These are phyloP conservation scores for Rousettus madagascariensis DNA, from an alignment of 2,797 vertebrate genomes.

Conservation along the genomic window DNA sequence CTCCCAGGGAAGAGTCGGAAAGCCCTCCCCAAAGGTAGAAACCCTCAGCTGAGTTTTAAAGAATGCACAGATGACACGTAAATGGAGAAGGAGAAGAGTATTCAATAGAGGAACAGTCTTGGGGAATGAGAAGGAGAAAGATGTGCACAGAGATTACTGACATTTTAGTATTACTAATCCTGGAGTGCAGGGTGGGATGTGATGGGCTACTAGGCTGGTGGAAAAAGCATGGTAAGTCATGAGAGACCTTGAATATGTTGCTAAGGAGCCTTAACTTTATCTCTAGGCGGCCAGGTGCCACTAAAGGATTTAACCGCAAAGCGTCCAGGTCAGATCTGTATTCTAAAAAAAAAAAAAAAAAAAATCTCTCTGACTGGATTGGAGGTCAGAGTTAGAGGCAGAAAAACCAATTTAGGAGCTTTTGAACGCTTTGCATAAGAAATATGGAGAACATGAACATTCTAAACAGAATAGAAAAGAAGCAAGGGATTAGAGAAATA, in stretches of 20 bases:
- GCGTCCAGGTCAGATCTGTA: background rate
- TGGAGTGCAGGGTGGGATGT: background rate
- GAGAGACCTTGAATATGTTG: background rate
- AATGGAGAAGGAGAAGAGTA: background rate
- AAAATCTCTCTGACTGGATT: background rate
- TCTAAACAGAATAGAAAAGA: background rate
- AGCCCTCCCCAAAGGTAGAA: background rate
- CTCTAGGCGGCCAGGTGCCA: background rate
- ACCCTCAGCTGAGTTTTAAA: background rate
- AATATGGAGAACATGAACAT: background rate
- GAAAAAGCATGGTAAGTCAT: background rate
- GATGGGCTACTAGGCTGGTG: background rate
- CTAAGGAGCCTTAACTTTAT: background rate
- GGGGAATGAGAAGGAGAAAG: background rate
- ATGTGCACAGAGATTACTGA: background rate
- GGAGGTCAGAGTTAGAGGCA: background rate
- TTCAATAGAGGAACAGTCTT: background rate
- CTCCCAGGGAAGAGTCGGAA: background rate
- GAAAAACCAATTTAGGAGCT: background rate
- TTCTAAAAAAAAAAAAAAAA: background rate
- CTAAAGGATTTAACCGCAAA: background rate
- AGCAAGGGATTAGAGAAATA: background rate
- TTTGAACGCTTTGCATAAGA: background rate
- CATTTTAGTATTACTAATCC: background rate
- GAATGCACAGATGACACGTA: background rate